A percentile compares a stretch with the other conserved stretches of the same genome.
Conservation (phyloP, 1,140 invertebrate genomes). For the Drosophila nigromelanica region DNA sequence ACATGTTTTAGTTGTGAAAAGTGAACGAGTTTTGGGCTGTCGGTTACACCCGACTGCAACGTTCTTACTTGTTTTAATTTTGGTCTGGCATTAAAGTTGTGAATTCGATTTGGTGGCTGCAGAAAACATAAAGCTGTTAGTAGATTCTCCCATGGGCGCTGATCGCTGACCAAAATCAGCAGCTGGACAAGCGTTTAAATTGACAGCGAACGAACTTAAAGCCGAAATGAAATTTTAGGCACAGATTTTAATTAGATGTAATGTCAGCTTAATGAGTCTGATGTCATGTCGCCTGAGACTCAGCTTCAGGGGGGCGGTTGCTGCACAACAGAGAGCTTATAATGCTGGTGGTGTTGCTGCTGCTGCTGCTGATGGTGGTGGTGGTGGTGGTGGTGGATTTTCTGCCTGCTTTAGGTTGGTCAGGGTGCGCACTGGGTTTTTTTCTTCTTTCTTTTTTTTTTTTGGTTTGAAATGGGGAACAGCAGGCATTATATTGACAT, state of each 20-base stretch:
- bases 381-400: not conserved
- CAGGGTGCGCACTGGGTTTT: not conserved
- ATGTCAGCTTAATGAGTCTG: slow-evolving; percentile 65
- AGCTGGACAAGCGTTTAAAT: too few species aligned
- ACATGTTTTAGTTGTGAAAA: too few species aligned
- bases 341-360: not conserved
- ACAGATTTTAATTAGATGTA: slow-evolving; percentile 74
- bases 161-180: too few species aligned
- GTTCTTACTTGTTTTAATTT: too few species aligned
- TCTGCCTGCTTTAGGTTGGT: slow-evolving; percentile 8
- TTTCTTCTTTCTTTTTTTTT: not conserved
- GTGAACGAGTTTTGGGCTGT: too few species aligned
- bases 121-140: slow-evolving; percentile 29
- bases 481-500: slow-evolving; percentile 29
- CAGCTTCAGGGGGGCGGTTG: not conserved
- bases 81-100: not conserved
- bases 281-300: slow-evolving; percentile 34
- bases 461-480: slow-evolving; percentile 15
- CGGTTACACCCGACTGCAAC: too few species aligned
- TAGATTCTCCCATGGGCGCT: slow-evolving; percentile 18
- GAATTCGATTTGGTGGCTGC: slow-evolving; percentile 16
- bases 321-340: slow-evolving; percentile 9
- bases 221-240: slow-evolving; percentile 50
- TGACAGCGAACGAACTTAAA: slow-evolving; percentile 7
- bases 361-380: not conserved